Evolutionary conservation across 2,888 invertebrate species (phyloP), one percentile per base, ranked within the genome.

Genomic region (Cancer borealis): DNA sequence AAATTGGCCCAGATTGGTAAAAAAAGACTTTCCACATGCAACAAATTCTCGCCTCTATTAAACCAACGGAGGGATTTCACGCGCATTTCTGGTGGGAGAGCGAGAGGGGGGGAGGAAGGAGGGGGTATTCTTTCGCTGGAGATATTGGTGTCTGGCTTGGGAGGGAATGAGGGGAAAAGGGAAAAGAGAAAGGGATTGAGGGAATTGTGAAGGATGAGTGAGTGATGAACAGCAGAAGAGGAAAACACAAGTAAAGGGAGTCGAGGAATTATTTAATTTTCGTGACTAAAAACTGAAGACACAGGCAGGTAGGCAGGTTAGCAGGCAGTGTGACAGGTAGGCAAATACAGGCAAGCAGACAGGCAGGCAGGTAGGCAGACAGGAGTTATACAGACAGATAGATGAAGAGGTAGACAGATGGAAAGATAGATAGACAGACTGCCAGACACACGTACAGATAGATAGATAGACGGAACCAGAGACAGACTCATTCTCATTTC

Each of bases 1-100:
- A 90, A 93, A 93, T 93, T 93, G 93, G 93, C 93, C 90, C 93
- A 90, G 93, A 93, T 93, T 93, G 93, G 90, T 93, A 93, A 93
- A 93, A n/a, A 92, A 54, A 90, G 91, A 93, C 66, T 79, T 90
- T 91, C 93, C 93, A 93, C 93, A 93, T 93, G 93, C 84, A 93
- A 93, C 93, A 93, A 93, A 93, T 93, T 92, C 92, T 88, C 92
- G 88, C 92, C 92, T 66, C 92, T 88, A 92, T 92, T 92, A 92
- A 88, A 92, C 79, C 60, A 88, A 73, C 66, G 88, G 60, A 88
- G 60, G 49, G 88, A 92, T 92, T 92, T 92, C 92, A 92, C 92
- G 92, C 92, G 88, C 92, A 92, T 92, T 92, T 92, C 92, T 88
- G 88, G 88, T 92, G 92, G 54, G 60, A 45, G 73, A 66, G 60